Conservation (phyloP, 2,113 vertebrate species). For the Ceyx cyanopectus region DNA sequence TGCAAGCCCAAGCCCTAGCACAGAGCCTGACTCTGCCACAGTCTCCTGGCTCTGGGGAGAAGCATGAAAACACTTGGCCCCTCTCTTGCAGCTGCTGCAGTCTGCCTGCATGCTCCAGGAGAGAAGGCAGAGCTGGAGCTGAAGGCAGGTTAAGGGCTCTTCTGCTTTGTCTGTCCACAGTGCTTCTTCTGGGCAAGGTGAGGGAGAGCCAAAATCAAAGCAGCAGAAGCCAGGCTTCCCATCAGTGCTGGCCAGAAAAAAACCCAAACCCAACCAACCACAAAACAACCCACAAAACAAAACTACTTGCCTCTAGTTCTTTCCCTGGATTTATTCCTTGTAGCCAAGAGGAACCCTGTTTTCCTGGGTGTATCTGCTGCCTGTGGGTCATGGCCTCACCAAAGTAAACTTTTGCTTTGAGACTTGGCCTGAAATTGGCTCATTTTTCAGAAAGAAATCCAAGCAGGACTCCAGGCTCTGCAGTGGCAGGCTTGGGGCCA, state of each 20-base stretch:
- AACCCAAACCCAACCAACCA: too few species aligned
- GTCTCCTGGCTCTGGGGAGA: constrained; percentile 49
- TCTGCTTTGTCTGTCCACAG: rapidly evolving
- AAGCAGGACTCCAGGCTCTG: background rate
- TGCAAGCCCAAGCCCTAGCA: constrained; percentile 57
- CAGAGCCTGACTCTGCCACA: constrained; percentile 29
- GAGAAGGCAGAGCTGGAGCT: background rate
- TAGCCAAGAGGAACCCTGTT: background rate
- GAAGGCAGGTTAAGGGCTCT: background rate
- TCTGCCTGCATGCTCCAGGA: background rate
- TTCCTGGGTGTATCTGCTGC: background rate
- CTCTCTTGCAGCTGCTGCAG: constrained; percentile 24
- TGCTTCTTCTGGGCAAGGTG: background rate
- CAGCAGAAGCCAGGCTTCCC: background rate
- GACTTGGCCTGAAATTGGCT: background rate
- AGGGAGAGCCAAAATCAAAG: background rate
- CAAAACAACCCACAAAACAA: background rate
- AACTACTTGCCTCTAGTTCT: background rate
- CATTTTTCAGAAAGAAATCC: background rate
- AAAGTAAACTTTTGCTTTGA: background rate
- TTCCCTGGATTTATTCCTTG: background rate
- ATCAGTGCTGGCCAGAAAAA: background rate
- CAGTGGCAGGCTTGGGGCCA: constrained; percentile 39
- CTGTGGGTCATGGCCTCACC: background rate
- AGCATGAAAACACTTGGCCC: constrained; percentile 41